Percentiles rank a stretch among this genome's conserved stretches.
These are phyloP conservation scores for Lasius fuliginosus DNA, from an alignment of 2,888 invertebrate species.

Conservation along the genomic window DNA sequence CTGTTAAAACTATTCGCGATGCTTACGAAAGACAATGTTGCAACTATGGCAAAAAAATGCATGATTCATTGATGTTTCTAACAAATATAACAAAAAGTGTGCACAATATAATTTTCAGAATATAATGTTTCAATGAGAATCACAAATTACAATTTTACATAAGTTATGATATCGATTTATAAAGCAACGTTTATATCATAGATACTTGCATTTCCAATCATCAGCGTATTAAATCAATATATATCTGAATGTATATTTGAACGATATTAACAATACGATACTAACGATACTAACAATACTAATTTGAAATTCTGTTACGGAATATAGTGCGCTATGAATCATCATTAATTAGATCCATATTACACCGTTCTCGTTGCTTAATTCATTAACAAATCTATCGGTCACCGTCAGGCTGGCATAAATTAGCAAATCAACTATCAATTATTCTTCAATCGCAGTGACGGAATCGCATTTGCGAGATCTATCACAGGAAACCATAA, in stretches of 20 bases:
- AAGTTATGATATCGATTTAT: not conserved
- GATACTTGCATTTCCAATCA: slow-evolving; percentile 23
- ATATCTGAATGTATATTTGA: not conserved
- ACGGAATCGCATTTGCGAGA: not conserved
- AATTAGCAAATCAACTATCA: slow-evolving; percentile 48
- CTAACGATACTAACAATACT: slow-evolving; percentile 7
- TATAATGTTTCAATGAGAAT: not conserved
- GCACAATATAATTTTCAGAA: not conserved
- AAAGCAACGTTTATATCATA: not conserved
- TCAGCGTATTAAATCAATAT: not conserved
- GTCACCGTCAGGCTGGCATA: slow-evolving; percentile 19
- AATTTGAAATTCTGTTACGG: slow-evolving; percentile 39
- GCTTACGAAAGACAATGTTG: not conserved
- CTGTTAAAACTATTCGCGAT: not conserved
- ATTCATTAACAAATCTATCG: slow-evolving; percentile 55
- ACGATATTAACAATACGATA: slow-evolving; percentile 16
- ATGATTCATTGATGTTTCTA: not conserved
- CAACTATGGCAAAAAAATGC: not conserved
- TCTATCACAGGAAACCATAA: not conserved
- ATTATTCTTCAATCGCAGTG: slow-evolving; percentile 47
- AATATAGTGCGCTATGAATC: slow-evolving; percentile 39
- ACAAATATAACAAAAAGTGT: too few species aligned
- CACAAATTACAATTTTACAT: not conserved
- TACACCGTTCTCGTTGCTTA: slow-evolving; percentile 37
- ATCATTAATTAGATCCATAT: slow-evolving; percentile 48